Percentiles rank a stretch among this genome's conserved stretches.
phyloP scores from a whole-genome alignment of 2,888 invertebrate genomes.

The Malthinus seriepunctatus region DNA sequence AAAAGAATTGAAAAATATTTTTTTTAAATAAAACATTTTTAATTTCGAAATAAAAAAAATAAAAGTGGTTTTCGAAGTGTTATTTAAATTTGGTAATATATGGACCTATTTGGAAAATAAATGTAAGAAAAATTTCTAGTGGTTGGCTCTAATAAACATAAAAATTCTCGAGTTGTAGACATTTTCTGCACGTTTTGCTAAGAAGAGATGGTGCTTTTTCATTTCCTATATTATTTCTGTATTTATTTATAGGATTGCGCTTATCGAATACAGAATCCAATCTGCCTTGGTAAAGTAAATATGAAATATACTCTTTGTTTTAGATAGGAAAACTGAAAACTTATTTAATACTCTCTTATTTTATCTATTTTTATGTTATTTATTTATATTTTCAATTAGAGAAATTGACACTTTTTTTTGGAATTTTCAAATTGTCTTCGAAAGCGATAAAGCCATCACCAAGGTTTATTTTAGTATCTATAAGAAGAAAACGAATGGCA shows the following conservation, averaged over 20 bases:
- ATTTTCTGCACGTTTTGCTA: conserved; percentile 38
- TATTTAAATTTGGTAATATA: not conserved
- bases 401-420: no score
- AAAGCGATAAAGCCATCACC: no score
- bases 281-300: conserved; percentile 33
- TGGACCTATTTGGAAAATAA: conserved; percentile 1
- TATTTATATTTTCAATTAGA: no score
- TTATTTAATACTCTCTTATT: not conserved
- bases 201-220: conserved; percentile 41
- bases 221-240: conserved; percentile 48
- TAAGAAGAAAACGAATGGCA: no score
- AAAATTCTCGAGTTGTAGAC: conserved; percentile 23
- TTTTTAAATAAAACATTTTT: conserved; percentile 30
- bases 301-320: conserved; percentile 36
- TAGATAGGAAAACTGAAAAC: conserved; percentile 23
- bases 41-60: conserved; percentile 24
- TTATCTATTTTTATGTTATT: not conserved
- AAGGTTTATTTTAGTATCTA: no score
- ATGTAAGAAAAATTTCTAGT: conserved; percentile 9
- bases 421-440: no score
- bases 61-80: not conserved
- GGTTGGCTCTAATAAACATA: conserved; percentile 20
- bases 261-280: conserved; percentile 44
- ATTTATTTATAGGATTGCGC: conserved; percentile 45
- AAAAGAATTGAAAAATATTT: conserved; percentile 9